These are phyloP conservation scores for Chaetops frenatus DNA, from an alignment of 2,113 vertebrate species.

Conservation along the genomic window DNA sequence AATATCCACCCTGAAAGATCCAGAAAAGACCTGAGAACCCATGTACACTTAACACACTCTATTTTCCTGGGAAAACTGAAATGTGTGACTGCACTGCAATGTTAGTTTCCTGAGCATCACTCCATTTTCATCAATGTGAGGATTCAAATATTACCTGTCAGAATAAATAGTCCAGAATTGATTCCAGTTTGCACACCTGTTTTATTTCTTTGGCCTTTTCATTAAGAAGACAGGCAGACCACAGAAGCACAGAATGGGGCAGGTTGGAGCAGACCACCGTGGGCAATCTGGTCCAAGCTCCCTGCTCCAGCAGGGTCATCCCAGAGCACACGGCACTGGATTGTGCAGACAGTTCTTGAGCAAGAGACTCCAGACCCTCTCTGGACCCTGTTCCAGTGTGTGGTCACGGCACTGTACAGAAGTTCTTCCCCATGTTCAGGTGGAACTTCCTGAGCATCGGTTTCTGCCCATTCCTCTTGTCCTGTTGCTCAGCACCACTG, in stretches of 20 bases:
- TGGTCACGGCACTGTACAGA: too few relatives aligned
- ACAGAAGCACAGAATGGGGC: background rate
- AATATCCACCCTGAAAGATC: background rate
- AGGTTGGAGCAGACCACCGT: background rate
- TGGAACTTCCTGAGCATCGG: background rate
- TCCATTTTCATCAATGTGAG: background rate
- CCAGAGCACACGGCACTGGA: background rate
- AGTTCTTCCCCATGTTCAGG: fast-evolving
- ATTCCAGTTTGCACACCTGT: background rate
- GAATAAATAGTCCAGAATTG: background rate
- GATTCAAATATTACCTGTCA: background rate
- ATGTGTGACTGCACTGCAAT: background rate
- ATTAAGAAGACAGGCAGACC: background rate
- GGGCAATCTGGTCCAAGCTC: background rate
- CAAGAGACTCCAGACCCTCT: background rate
- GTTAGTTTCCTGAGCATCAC: background rate
- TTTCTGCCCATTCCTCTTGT: background rate
- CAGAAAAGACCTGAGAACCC: background rate
- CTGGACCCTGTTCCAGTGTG: fast-evolving
- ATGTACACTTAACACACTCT: background rate
- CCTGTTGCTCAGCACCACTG: fast-evolving
- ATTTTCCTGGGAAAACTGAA: background rate
- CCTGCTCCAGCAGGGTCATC: too few relatives aligned
- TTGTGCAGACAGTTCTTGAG: background rate
- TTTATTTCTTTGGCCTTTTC: background rate